Evolutionary conservation across 2,113 vertebrate genomes (phyloP), one percentile per base, ranked within the genome.

Genomic region (Chrysochloris asiatica): DNA sequence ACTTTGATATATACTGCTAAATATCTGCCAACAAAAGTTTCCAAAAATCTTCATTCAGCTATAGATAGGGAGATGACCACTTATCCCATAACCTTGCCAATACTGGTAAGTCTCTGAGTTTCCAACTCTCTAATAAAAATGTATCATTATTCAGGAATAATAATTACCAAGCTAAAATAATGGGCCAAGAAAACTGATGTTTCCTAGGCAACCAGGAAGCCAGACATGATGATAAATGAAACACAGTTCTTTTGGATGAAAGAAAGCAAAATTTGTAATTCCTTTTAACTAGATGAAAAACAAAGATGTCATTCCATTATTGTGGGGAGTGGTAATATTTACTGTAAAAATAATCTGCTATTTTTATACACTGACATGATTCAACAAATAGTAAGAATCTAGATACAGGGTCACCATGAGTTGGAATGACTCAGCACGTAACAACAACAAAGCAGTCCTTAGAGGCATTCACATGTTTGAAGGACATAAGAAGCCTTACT

Each of bases 201-300:
- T 26, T 85, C 85, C 67, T 69, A 83, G 80, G 86, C 67, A 96
- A 73, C 83, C 21, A 79, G 61, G 63, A 83, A 94, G 47, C 43
- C n/a, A 79, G 71, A 77, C 11, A 56, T 4, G 9, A 84, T 52
- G 6, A 83, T 10, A 67, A 36, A 69, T n/a, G 43, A 91, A 90
- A 48, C 36, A 92, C 90, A 86, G n/a, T 38, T 90, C 67, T 79
- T 93, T 92, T 86, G 43, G 30, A 61, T 91, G 61, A 86, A 90
- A 38, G 85, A 72, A 86, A 16, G 83, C 65, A 84, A 92, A 13
- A 45, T 80, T 86, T 47, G n/a, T 36, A 67, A 30, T 67, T 16
- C 33, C 61, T 93, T 72, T 94, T 80, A 92, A 67, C 28, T 80
- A 72, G 30, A 38, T 69, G 11, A 93, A 94, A 93, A 89, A 88